Conservation (phyloP, 2,113 vertebrate genomes). For the Centropus bengalensis region DNA sequence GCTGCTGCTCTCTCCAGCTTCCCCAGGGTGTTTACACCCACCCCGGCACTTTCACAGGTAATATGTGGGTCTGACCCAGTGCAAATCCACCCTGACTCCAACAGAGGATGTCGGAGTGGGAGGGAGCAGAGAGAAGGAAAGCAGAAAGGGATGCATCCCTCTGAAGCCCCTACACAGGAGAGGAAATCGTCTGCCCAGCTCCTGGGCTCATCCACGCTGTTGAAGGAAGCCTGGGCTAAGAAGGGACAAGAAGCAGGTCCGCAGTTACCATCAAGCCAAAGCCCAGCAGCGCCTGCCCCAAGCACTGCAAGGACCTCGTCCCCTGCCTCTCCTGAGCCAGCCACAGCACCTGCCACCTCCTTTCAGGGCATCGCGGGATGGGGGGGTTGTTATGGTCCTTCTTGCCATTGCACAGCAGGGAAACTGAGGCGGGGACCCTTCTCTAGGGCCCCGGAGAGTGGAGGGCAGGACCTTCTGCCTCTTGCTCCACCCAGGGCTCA, state of each 20-base stretch:
- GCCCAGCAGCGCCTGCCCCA: not conserved
- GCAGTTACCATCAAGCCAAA: not conserved
- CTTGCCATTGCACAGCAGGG: not conserved
- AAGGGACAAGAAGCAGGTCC: not conserved
- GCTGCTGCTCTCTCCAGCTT: slow-evolving; percentile 4
- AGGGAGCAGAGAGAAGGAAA: not conserved
- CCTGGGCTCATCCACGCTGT: accelerated
- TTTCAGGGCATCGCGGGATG: not conserved
- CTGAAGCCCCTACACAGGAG: not conserved
- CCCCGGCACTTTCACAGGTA: not conserved
- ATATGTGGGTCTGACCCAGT: not conserved
- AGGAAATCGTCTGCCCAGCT: not conserved
- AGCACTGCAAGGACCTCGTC: not conserved
- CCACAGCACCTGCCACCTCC: not conserved
- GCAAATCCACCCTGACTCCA: not conserved
- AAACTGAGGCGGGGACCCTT: slow-evolving; percentile 7
- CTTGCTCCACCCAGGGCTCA: slow-evolving; percentile 23
- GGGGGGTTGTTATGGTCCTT: not conserved
- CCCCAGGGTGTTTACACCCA: not conserved
- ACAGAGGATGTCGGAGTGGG: not conserved
- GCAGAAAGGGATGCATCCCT: not conserved
- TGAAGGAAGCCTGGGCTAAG: not conserved
- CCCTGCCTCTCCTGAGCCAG: not conserved
- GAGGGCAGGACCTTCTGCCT: not conserved
- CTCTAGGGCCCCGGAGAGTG: not conserved